phyloP scores from a whole-genome alignment of 2,797 vertebrate species.

The Capromys pilorides region DNA sequence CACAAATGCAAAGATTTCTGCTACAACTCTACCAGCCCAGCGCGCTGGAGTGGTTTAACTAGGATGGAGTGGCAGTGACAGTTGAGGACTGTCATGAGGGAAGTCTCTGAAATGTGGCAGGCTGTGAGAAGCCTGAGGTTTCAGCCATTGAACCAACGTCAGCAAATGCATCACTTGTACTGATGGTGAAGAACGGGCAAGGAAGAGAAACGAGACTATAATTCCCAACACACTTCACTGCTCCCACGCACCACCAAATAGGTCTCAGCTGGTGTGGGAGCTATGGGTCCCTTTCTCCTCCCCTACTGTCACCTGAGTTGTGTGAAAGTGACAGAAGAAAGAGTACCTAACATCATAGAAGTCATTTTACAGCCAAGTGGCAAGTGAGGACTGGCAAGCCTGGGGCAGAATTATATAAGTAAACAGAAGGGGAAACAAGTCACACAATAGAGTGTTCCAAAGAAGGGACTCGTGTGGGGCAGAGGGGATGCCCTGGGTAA shows the following conservation, averaged over 20 bases:
- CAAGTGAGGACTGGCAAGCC: slow-evolving; percentile 34
- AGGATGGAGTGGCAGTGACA: not conserved
- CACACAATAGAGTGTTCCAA: not conserved
- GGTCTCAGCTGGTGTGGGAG: not conserved
- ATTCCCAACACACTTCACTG: not conserved
- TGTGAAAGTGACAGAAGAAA: slow-evolving; percentile 36
- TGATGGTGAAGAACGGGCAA: not conserved
- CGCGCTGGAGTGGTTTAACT: not conserved
- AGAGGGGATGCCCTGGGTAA: not conserved
- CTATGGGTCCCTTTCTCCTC: not conserved
- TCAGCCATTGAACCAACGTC: not conserved
- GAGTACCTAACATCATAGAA: slow-evolving; percentile 37
- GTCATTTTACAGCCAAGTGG: slow-evolving; percentile 51
- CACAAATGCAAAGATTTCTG: not conserved
- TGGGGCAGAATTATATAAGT: slow-evolving; percentile 28
- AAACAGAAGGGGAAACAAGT: not conserved
- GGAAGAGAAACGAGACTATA: not conserved
- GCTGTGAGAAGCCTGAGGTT: not conserved
- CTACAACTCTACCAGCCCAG: not conserved
- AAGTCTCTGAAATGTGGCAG: not conserved
- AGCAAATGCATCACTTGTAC: not conserved
- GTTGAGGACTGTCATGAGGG: not conserved
- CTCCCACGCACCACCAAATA: slow-evolving; percentile 22
- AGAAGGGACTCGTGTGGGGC: not conserved
- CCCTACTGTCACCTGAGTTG: not conserved